Percentiles rank a stretch among this genome's conserved stretches.
Evolutionary conservation across 2,113 vertebrate genomes (phyloP).

Genomic region (Ptilonorhynchus violaceus): DNA sequence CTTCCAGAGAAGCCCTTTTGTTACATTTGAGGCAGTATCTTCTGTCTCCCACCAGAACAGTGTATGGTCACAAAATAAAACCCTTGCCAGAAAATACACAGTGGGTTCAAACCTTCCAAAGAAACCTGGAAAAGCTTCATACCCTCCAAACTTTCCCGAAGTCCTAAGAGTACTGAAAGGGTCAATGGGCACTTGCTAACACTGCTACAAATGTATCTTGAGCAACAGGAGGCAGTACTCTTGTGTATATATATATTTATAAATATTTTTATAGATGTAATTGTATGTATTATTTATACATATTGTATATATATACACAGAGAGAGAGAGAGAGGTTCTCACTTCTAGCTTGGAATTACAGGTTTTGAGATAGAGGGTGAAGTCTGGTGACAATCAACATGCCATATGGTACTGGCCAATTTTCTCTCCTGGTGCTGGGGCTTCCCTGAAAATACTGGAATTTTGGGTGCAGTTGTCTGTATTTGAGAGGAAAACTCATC

Average conservation of each 20-base stretch:
- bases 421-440: not conserved
- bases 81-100: not conserved
- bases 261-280: not conserved
- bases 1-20: conserved; percentile 9
- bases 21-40: not conserved
- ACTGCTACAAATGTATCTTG: not conserved
- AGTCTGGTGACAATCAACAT: not conserved
- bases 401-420: not conserved
- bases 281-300: not conserved
- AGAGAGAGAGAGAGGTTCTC: not conserved
- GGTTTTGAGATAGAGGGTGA: not conserved
- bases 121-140: not conserved
- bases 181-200: not conserved
- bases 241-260: not conserved
- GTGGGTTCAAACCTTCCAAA: not conserved
- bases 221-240: not conserved
- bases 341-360: not conserved
- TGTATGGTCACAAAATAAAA: not conserved
- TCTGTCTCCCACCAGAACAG: not conserved
- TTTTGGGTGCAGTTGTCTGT: accelerated
- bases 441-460: not conserved
- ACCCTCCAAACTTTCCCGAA: not conserved
- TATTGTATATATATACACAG: not conserved
- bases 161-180: not conserved
- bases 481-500: not conserved